Evolutionary conservation across 2,888 invertebrate species (phyloP), one percentile per base, ranked within the genome.

Genomic region (Oxytorus armatus): DNA sequence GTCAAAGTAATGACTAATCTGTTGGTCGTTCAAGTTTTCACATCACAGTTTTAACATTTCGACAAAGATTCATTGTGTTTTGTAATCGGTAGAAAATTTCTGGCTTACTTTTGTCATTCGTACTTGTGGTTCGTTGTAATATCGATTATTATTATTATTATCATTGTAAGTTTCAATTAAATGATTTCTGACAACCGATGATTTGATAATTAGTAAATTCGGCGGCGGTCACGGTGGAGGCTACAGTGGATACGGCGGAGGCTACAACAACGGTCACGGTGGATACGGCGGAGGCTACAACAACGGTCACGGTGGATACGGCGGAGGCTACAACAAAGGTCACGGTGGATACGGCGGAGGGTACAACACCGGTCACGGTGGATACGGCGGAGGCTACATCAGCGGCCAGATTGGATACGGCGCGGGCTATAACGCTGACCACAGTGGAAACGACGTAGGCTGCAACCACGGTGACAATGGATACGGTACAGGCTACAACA

Each of bases 181-280:
- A 49, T 5, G 49, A 8, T 7, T 10, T 18, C 7, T 10, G 18
- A 5, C 8, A 18, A 49, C 10, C 10, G 21, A 18, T 21, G 7
- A 1, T 23, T 16, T 36, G 51, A 42, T 25, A 39, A 61, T 18
- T 55, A 18, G 25, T 42, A 63, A 61, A 25, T 44, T 10, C n/a
- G 63, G 53, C 29, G 73, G 72, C 3, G 80, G 73, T n/a, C 65
- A 79, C 3, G 73, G 23, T 25, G 68, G 74, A 65, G 72, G 61
- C 11, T 65, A 33, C 10, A 36, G 36, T 8, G 61, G 61, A 14
- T 53, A 55, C 4, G 39, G 36, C 8, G 53, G 42, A 25, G 39
- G 42, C 11, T 53, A 53, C 53, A n/a, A 11, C 18, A 36, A 14
- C 8, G 25, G 16, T 25, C 25, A 42, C 18, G 23, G 42, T 1